These are phyloP conservation scores for Phacellophora camtschatica DNA, from an alignment of 30 jellyfish, hydroid and myxozoan genomes.

Conservation along the genomic window DNA sequence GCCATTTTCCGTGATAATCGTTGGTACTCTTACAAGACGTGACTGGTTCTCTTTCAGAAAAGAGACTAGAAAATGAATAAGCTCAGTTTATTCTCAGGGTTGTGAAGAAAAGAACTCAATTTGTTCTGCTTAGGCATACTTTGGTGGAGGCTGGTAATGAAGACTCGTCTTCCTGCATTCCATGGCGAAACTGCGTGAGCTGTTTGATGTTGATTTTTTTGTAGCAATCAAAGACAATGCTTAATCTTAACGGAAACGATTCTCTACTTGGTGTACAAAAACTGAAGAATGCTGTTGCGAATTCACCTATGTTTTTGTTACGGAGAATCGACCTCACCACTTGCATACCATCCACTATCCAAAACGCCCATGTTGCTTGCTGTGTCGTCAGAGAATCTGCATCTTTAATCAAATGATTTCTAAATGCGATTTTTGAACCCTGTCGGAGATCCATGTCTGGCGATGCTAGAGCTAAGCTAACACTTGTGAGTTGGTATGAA, in stretches of 20 bases:
- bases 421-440: neutral
- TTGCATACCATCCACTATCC: too few relatives aligned
- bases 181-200: neutral
- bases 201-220: too few relatives aligned
- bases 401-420: too few relatives aligned
- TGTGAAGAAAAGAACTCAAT: neutral
- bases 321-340: too few relatives aligned
- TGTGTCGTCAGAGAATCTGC: too few relatives aligned
- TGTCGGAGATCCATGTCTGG: neutral
- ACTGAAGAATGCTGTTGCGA: too few relatives aligned
- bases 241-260: too few relatives aligned
- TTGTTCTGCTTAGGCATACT: conserved; percentile 9
- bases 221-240: too few relatives aligned
- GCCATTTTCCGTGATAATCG: conserved; percentile 20
- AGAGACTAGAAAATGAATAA: conserved; percentile 1
- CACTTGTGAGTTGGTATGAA: neutral
- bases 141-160: conserved; percentile 13
- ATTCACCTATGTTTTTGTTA: too few relatives aligned
- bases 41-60: conserved; percentile 1
- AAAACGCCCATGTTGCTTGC: too few relatives aligned
- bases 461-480: neutral
- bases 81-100: conserved; percentile 13
- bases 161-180: neutral
- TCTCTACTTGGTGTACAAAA: too few relatives aligned
- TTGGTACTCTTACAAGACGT: conserved; percentile 8